These are phyloP conservation scores for Cotesia typhae DNA, from an alignment of 1,140 invertebrate species.

Conservation along the genomic window DNA sequence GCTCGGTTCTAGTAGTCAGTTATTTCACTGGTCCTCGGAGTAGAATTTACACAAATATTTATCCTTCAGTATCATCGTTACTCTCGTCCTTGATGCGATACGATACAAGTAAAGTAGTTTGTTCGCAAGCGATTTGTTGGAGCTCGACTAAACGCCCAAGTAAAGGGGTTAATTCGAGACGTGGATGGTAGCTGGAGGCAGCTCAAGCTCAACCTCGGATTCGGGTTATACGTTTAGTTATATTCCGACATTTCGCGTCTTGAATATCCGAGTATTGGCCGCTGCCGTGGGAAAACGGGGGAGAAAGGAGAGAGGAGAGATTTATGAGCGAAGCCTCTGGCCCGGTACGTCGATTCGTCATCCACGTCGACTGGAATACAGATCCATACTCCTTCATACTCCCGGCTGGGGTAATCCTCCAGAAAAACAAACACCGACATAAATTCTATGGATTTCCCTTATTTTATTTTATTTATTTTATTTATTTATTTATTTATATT, in stretches of 20 bases:
- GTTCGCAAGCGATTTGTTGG: too few species aligned
- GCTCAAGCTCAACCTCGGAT: not conserved
- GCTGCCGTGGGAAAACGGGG: not conserved
- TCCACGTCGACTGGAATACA: slow-evolving; percentile 36
- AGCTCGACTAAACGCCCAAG: too few species aligned
- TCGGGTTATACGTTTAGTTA: not conserved
- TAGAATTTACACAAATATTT: too few species aligned
- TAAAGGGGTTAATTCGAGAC: too few species aligned
- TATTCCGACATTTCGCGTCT: slow-evolving; percentile 19
- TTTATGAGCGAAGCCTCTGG: slow-evolving; percentile 36
- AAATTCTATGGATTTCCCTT: slow-evolving; percentile 34
- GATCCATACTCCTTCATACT: slow-evolving; percentile 26
- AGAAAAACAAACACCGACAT: slow-evolving; percentile 39
- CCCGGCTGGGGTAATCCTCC: slow-evolving; percentile 30
- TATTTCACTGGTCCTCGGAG: too few species aligned
- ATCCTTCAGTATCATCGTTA: too few species aligned
- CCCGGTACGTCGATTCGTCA: slow-evolving; percentile 37
- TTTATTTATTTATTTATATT: slow-evolving; percentile 4
- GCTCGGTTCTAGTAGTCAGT: not conserved
- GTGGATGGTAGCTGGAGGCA: not conserved
- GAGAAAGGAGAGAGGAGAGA: slow-evolving; percentile 11
- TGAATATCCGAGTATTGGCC: slow-evolving; percentile 38
- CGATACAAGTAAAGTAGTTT: too few species aligned
- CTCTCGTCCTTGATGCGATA: too few species aligned
- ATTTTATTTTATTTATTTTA: not conserved